Evolutionary conservation across 2,797 vertebrate genomes (phyloP), one percentile per base, ranked within the genome.

Genomic region (Macropodus opercularis): DNA sequence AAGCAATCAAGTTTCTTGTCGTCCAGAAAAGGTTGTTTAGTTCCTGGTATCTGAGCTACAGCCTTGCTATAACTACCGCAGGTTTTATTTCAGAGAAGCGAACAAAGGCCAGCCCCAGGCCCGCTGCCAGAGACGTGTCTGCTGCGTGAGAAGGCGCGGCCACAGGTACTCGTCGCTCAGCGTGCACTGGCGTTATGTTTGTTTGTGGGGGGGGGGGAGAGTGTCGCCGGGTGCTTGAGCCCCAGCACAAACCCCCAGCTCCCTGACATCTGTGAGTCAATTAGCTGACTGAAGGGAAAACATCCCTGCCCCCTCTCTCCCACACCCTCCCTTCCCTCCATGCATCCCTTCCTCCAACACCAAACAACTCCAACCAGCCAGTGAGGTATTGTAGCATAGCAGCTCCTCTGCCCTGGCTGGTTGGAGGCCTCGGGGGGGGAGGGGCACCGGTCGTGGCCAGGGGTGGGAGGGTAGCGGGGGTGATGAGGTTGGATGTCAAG

Each of bases 211-310:
- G 61, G 52, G 69, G 58, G 61, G 56, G 42, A 55, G 68, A 60
- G 79, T 80, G 80, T 79, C 83, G 72, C 58, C 9, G 65, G 70
- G 73, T 58, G 66, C 74, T 70, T 63, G 26, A 54, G 74, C 80
- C 68, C 61, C 43, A 38, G 68, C 69, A 59, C 82, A 80, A 71
- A 73, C 72, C 68, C 68, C 31, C 52, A 36, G 77, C 79, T 86
- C 76, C 73, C 83, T 89, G 87, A 90, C 87, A 90, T 92, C 88
- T 93, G 91, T 89, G 91, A 90, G 90, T 93, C 91, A 93, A 93
- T 93, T 92, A 92, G 89, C 84, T 90, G 87, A 91, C 85, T 89
- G 88, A 81, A 90, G 87, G 90, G 87, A 92, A 92, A 89, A 90
- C 85, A 90, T 82, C 86, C 89, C 90, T 84, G 72, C 89, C 90